Percentiles rank a stretch among this genome's conserved stretches.
phyloP scores from a whole-genome alignment of 2,888 invertebrate genomes.

The Galerucella pusilla region DNA sequence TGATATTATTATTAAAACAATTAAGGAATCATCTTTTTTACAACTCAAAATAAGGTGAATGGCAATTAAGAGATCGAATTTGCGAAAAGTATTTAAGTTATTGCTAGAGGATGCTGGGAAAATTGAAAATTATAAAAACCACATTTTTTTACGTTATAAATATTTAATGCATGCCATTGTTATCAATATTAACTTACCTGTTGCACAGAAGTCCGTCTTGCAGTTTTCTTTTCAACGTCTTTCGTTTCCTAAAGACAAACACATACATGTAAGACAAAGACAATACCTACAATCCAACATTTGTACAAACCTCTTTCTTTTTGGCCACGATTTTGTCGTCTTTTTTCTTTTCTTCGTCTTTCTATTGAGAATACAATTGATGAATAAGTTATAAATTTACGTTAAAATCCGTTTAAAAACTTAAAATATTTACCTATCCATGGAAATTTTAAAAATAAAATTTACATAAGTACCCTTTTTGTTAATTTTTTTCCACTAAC shows the following conservation, averaged over 20 bases:
- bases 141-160: conserved; percentile 9
- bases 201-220: conserved; percentile 61
- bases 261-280: conserved; percentile 43
- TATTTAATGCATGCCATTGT: not conserved
- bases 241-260: conserved; percentile 66
- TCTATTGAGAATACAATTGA: conserved; percentile 31
- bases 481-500: not conserved
- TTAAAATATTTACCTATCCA: not conserved
- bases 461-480: not conserved
- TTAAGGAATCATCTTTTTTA: too few relatives aligned
- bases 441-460: not conserved
- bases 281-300: conserved; percentile 41
- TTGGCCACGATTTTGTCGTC: conserved; percentile 60
- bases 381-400: conserved; percentile 3
- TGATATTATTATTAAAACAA: too few relatives aligned
- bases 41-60: too few relatives aligned
- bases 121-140: not conserved
- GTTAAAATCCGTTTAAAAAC: not conserved
- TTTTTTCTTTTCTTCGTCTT: conserved; percentile 60
- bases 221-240: conserved; percentile 68
- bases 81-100: too few relatives aligned
- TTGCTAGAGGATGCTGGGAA: too few relatives aligned
- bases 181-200: conserved; percentile 54
- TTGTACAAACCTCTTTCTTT: conserved; percentile 57
- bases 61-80: too few relatives aligned